Evolutionary conservation across 2,888 invertebrate species (phyloP).

Genomic region (Crocallis elinguaria): DNA sequence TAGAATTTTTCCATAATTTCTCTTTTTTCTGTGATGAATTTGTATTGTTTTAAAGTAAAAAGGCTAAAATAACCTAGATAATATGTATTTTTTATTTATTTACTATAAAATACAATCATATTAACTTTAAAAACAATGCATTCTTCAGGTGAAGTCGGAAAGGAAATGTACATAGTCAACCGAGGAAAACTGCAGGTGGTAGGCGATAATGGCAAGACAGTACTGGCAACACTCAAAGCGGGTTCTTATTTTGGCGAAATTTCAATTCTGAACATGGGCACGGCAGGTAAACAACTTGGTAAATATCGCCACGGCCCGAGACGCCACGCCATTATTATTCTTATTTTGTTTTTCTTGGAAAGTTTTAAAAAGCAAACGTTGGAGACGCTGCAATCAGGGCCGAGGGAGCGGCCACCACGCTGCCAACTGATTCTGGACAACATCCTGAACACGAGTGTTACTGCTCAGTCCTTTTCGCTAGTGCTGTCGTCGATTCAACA

Average conservation of each 20-base stretch:
- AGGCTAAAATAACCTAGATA: not conserved
- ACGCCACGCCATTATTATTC: slow-evolving; percentile 83
- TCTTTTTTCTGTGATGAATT: not conserved
- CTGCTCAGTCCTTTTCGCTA: slow-evolving; percentile 44
- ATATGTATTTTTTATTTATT: not conserved
- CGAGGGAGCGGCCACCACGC: slow-evolving; percentile 81
- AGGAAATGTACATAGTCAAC: slow-evolving; percentile 99
- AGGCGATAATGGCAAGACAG: slow-evolving; percentile 97
- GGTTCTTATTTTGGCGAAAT: slow-evolving; percentile 99
- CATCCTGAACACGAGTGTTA: slow-evolving; percentile 57
- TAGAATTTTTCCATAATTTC: not conserved
- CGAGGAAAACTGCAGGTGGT: slow-evolving; percentile 97
- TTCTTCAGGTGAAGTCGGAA: slow-evolving; percentile 97
- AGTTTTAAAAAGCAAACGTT: slow-evolving; percentile 80
- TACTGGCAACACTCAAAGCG: slow-evolving; percentile 98
- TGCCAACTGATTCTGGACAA: slow-evolving; percentile 82
- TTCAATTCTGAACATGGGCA: slow-evolving; percentile 99
- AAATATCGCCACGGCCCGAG: slow-evolving; percentile 90
- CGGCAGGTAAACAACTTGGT: slow-evolving; percentile 99
- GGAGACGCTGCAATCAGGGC: slow-evolving; percentile 84
- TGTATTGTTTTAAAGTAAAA: not conserved
- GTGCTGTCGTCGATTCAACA: slow-evolving; percentile 26
- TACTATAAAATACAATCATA: not conserved
- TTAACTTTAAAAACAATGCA: slow-evolving; percentile 18
- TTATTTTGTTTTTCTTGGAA: slow-evolving; percentile 71